These are phyloP conservation scores for Polypterus senegalus DNA, from an alignment of 2,113 vertebrate genomes.

Conservation along the genomic window DNA sequence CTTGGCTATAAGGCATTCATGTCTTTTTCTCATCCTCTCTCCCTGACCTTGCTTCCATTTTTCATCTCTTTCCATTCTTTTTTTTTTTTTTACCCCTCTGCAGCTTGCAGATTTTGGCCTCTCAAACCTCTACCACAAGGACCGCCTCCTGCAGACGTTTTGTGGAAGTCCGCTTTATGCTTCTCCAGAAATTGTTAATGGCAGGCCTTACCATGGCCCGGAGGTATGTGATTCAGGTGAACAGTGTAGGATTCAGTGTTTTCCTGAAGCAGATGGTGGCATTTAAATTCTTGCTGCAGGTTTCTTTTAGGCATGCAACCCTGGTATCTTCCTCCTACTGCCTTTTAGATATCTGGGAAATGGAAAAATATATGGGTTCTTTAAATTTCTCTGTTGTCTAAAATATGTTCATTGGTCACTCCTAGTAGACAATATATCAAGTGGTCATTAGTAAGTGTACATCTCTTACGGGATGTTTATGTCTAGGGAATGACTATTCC, in stretches of 20 bases:
- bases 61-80: not conserved
- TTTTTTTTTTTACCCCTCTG: conserved; percentile 18
- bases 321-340: not conserved
- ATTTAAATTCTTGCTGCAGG: too few relatives aligned
- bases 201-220: conserved; percentile 85
- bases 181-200: conserved; percentile 95
- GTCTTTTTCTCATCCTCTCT: not conserved
- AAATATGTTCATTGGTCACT: conserved; percentile 19
- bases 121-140: conserved; percentile 92
- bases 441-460: conserved; percentile 10
- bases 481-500: not conserved
- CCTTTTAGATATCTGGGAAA: conserved; percentile 3
- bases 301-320: too few relatives aligned
- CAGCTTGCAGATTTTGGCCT: conserved; percentile 96
- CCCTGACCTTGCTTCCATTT: not conserved
- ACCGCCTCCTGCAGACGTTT: conserved; percentile 91
- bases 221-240: conserved; percentile 56
- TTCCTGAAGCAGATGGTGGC: not conserved
- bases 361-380: conserved; percentile 11
- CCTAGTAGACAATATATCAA: conserved; percentile 8
- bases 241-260: conserved; percentile 4
- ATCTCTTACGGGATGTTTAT: conserved; percentile 2
- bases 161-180: conserved; percentile 93
- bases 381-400: conserved; percentile 19
- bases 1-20: not conserved